These are phyloP conservation scores for Mesoligia furuncula DNA, from an alignment of 2,888 invertebrate genomes.

Conservation along the genomic window DNA sequence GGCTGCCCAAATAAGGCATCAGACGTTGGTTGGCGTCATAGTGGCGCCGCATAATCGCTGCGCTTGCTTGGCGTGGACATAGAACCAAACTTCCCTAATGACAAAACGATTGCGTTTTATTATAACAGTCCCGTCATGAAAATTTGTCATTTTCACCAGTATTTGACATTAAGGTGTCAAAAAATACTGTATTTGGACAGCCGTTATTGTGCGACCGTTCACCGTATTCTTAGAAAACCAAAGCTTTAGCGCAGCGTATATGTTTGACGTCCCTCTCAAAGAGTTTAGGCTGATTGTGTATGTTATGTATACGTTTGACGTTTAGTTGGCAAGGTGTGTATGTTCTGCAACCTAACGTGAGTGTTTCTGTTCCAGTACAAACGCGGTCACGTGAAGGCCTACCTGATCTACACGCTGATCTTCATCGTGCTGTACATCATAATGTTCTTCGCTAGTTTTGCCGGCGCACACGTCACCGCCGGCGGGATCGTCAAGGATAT, in stretches of 20 bases:
- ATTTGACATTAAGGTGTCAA: no score
- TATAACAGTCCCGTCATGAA: no score
- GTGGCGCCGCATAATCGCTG: background rate
- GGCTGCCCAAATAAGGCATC: no score
- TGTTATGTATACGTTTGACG: background rate
- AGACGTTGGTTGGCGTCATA: background rate
- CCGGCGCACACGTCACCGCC: background rate
- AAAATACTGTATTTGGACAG: no score
- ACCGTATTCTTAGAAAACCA: no score
- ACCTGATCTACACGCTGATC: conserved; percentile 60
- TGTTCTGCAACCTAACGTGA: background rate
- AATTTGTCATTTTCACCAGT: no score
- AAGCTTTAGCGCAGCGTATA: background rate
- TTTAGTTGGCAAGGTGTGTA: background rate
- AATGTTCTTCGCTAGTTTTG: conserved; percentile 50
- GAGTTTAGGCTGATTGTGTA: background rate
- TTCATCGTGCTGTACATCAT: conserved; percentile 57
- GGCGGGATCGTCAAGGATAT: conserved; percentile 29
- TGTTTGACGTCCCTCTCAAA: background rate
- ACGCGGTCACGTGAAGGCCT: conserved; percentile 67
- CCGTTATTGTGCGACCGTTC: no score
- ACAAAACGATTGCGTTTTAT: background rate
- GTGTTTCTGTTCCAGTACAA: conserved; percentile 64
- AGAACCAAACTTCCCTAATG: background rate
- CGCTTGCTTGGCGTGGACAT: background rate